These are phyloP conservation scores for Cerceris rybyensis DNA, from an alignment of 2,888 invertebrate species.

Conservation along the genomic window DNA sequence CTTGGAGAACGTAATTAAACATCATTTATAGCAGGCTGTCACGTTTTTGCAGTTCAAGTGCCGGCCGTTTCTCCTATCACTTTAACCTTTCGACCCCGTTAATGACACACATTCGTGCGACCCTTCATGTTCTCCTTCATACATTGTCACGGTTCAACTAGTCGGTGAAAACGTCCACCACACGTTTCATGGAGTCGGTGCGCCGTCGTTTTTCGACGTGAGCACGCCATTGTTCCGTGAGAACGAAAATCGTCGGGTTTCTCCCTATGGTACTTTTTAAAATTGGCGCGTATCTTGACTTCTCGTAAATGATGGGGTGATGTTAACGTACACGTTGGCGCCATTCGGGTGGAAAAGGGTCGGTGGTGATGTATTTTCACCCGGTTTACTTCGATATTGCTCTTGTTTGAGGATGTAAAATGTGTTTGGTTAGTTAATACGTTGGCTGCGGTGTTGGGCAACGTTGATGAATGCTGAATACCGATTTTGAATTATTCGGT, in stretches of 20 bases:
- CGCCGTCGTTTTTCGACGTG: not conserved
- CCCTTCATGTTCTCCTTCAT: not conserved
- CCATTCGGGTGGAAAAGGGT: too few relatives aligned
- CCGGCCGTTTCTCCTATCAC: not conserved
- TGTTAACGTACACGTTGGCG: too few relatives aligned
- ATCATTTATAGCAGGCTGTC: slow-evolving; percentile 18
- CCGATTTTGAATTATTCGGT: too few relatives aligned
- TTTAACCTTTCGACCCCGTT: not conserved
- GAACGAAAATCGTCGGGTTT: not conserved
- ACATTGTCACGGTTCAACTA: not conserved
- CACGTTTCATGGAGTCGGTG: not conserved
- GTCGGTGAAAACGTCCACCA: not conserved
- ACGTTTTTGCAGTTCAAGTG: slow-evolving; percentile 10
- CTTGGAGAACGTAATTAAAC: slow-evolving; percentile 23
- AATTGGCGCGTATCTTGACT: not conserved
- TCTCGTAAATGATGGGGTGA: not conserved
- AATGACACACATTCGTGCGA: slow-evolving; percentile 4
- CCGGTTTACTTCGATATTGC: too few relatives aligned
- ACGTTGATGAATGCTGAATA: too few relatives aligned
- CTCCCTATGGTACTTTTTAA: not conserved
- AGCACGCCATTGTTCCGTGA: not conserved
- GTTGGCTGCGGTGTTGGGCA: too few relatives aligned
- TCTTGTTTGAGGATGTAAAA: too few relatives aligned
- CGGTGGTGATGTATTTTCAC: too few relatives aligned
- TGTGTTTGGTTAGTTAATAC: too few relatives aligned